Evolutionary conservation across 2,113 vertebrate species (phyloP).

Genomic region (Mesitornis unicolor): DNA sequence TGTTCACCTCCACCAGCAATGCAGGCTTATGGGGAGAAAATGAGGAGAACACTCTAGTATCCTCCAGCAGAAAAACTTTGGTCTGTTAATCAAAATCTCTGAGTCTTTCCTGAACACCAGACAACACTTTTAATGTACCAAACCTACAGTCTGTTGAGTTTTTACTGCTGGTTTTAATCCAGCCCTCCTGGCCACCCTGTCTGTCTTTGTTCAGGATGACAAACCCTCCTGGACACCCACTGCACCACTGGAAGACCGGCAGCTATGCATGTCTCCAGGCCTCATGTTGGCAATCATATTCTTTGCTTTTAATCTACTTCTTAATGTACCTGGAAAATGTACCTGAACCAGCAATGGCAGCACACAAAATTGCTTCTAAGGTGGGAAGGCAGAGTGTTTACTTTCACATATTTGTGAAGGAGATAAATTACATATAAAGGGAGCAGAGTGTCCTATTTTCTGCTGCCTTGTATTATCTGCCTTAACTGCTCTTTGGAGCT

Average conservation of each 20-base stretch:
- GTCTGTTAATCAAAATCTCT: not conserved
- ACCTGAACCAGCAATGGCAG: not conserved
- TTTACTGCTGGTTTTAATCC: not conserved
- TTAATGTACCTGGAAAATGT: conserved; percentile 20
- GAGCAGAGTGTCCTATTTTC: not conserved
- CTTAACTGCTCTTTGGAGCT: not conserved
- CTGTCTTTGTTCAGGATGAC: not conserved
- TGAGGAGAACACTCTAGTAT: accelerated
- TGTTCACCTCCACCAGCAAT: not conserved
- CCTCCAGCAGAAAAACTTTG: not conserved
- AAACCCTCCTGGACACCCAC: not conserved
- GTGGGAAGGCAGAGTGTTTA: not conserved
- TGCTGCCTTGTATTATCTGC: not conserved
- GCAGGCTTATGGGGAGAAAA: not conserved
- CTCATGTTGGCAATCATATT: not conserved
- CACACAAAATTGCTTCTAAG: not conserved
- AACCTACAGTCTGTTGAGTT: not conserved
- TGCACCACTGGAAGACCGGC: not conserved
- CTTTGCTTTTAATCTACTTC: conserved; percentile 39
- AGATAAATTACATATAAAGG: conserved; percentile 11
- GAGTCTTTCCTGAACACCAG: not conserved
- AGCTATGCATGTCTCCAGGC: not conserved
- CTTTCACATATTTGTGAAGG: not conserved
- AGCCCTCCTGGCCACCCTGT: not conserved
- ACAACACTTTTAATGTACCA: not conserved